Conservation (phyloP, 2,888 invertebrate genomes). For the Amphipoea lucens region DNA sequence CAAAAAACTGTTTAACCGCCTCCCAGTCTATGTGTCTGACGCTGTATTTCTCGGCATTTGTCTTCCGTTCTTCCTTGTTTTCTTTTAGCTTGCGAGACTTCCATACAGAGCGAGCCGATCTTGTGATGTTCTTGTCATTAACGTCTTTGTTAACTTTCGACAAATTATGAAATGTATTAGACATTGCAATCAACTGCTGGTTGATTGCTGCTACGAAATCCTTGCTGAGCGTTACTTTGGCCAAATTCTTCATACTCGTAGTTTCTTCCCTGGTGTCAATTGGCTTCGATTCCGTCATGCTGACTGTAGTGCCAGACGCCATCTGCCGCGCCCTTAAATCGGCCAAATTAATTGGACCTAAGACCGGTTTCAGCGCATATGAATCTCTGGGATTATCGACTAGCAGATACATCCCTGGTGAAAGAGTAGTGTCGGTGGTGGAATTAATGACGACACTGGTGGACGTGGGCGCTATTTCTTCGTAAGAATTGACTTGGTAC, state of each 20-base stretch:
- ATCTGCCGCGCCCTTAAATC: conserved; percentile 51
- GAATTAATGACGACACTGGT: neutral
- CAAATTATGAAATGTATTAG: conserved; percentile 51
- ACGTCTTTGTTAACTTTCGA: conserved; percentile 30
- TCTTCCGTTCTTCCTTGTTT: neutral
- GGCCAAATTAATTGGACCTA: conserved; percentile 51
- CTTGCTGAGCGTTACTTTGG: conserved; percentile 74
- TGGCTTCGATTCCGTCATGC: conserved; percentile 29
- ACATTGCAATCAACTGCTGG: conserved; percentile 74
- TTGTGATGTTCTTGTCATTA: conserved; percentile 37
- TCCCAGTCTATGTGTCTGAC: conserved; percentile 73
- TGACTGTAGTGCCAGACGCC: conserved; percentile 22
- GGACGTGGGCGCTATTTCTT: conserved; percentile 51
- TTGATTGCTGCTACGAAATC: conserved; percentile 77
- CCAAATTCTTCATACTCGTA: conserved; percentile 58
- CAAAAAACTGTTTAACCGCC: conserved; percentile 75
- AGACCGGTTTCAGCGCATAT: conserved; percentile 74
- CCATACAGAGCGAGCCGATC: conserved; percentile 34
- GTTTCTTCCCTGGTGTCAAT: conserved; percentile 59
- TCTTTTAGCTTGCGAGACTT: conserved; percentile 13
- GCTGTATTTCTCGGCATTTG: neutral
- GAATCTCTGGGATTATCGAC: conserved; percentile 72
- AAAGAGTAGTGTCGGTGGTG: conserved; percentile 47
- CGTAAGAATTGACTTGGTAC: conserved; percentile 80
- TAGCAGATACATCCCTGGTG: conserved; percentile 79